phyloP scores from a whole-genome alignment of 2,797 vertebrate genomes.

The Coccyzus lansbergi region DNA sequence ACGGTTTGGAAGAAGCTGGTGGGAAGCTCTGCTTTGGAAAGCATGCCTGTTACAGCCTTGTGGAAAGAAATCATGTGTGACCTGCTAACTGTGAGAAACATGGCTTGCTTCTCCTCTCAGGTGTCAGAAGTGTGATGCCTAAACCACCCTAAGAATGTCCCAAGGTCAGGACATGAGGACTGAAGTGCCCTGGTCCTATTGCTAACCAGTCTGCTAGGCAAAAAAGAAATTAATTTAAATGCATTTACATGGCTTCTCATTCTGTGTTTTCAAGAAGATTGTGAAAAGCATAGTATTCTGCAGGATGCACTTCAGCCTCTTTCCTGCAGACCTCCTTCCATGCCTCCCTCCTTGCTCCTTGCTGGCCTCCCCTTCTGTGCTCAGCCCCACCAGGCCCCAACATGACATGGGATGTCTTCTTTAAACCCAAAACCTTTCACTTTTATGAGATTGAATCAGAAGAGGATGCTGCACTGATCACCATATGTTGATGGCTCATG shows the following conservation, averaged over 20 bases:
- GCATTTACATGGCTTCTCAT: fast-evolving
- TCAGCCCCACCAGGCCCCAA: fast-evolving
- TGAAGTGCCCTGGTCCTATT: neutral
- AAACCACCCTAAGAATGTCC: neutral
- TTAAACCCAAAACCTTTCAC: neutral
- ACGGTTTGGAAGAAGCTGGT: neutral
- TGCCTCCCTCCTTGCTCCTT: fast-evolving
- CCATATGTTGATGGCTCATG: fast-evolving
- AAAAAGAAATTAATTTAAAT: neutral
- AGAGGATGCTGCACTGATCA: neutral
- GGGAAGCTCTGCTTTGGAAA: neutral
- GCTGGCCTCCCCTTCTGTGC: fast-evolving
- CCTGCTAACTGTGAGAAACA: fast-evolving
- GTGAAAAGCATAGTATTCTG: neutral
- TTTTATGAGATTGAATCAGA: neutral
- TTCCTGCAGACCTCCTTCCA: neutral
- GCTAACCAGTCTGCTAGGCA: neutral
- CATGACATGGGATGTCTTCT: neutral
- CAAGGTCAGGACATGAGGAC: neutral
- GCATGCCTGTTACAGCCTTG: fast-evolving
- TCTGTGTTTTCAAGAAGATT: fast-evolving
- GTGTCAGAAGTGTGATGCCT: neutral
- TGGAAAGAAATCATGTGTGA: neutral
- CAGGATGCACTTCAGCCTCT: neutral
- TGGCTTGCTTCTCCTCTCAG: neutral